These are phyloP conservation scores for Rynchops niger DNA, from an alignment of 2,113 vertebrate genomes.

Conservation along the genomic window DNA sequence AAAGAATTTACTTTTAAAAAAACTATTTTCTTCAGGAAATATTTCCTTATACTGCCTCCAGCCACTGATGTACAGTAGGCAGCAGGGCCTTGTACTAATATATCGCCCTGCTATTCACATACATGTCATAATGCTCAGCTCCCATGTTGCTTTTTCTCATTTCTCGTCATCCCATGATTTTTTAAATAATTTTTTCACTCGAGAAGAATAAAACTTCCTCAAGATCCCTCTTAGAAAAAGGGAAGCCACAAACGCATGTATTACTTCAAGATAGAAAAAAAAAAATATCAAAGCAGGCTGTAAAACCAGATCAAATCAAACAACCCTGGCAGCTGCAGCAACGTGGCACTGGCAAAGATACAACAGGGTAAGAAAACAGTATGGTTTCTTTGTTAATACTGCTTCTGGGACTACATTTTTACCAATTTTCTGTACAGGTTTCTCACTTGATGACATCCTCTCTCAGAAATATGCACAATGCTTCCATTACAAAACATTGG, in stretches of 20 bases:
- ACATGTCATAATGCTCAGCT: not conserved
- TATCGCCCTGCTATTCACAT: not conserved
- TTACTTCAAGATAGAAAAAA: not conserved
- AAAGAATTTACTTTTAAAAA: not conserved
- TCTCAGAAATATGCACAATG: not conserved
- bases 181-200: not conserved
- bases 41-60: not conserved
- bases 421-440: not conserved
- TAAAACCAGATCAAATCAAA: not conserved
- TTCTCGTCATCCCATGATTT: not conserved
- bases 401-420: not conserved
- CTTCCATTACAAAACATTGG: not conserved
- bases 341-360: not conserved
- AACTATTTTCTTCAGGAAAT: not conserved
- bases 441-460: not conserved
- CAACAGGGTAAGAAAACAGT: not conserved
- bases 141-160: not conserved
- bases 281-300: not conserved
- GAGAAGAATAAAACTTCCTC: not conserved
- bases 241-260: no score
- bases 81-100: not conserved
- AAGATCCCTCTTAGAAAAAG: not conserved
- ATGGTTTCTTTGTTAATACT: not conserved
- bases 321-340: not conserved
- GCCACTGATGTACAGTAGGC: not conserved